A percentile compares a stretch with the other conserved stretches of the same genome.
Conservation (phyloP, 2,888 invertebrate genomes). For the Cabera pusaria region DNA sequence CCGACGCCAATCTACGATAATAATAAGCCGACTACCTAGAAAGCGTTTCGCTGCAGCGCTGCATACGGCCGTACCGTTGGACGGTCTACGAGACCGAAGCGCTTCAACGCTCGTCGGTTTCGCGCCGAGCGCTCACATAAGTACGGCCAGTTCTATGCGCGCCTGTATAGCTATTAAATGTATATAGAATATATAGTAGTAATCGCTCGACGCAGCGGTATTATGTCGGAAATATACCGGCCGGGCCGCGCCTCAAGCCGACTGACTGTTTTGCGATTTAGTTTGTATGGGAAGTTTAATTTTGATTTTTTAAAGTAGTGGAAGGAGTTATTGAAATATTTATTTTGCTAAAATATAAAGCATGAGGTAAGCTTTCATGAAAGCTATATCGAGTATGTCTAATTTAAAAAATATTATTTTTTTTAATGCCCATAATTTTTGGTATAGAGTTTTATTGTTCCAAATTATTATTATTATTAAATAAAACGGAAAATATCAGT, state of each 20-base stretch:
- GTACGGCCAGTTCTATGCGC: slow-evolving; percentile 84
- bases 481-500: no score
- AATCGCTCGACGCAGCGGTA: slow-evolving; percentile 84
- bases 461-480: no score
- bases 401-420: slow-evolving; percentile 29
- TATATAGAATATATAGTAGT: slow-evolving; percentile 84
- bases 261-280: slow-evolving; percentile 74
- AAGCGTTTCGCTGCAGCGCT: slow-evolving; percentile 70
- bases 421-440: no score
- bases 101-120: slow-evolving; percentile 61
- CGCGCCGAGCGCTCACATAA: slow-evolving; percentile 80
- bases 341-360: slow-evolving; percentile 75
- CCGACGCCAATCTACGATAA: slow-evolving; percentile 84
- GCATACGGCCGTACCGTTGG: slow-evolving; percentile 37
- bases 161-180: slow-evolving; percentile 84
- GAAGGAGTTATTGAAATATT: slow-evolving; percentile 64
- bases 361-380: slow-evolving; percentile 68
- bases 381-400: slow-evolving; percentile 64
- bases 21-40: slow-evolving; percentile 78
- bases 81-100: slow-evolving; percentile 54
- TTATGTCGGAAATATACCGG: slow-evolving; percentile 84
- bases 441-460: no score
- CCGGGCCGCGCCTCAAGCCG: slow-evolving; percentile 77
- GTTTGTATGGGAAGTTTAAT: slow-evolving; percentile 80
- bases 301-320: slow-evolving; percentile 72